Base-by-base conservation (phyloP, 2,113 vertebrate genomes). In the Raja brachyura region DNA sequence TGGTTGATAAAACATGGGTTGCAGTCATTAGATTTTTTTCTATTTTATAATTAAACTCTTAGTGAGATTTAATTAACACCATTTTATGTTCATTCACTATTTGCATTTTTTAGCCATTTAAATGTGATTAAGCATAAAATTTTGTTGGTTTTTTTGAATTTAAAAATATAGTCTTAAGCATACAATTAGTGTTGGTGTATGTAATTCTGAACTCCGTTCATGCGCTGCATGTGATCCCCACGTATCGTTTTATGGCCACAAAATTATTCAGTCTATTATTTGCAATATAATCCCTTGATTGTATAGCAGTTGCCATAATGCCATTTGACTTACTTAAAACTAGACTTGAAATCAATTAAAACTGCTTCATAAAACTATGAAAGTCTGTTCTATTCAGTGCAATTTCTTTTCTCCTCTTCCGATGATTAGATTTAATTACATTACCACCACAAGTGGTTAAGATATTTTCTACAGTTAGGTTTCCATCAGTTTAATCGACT, bases 381-480 rank as follows among this genome's bases (percentile, higher is more conserved):
- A 74, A 74, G 48, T 92, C 33, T 92, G 66, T 92, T 73, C 70
- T 74, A 92, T 74, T 73, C 39, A 25, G 13, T 70, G 48, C 68
- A 74, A 92, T 92, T 92, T 92, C 63, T 92, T 92, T 90, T 92
- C 33, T 33, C 86, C 59, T 90, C 33, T 92, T 74, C 83, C 48
- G 90, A 92, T 92, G 25, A 92, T 73, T 92, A 92, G 90, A 92
- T 39, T 92, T 74, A 92, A 92, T 92, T 92, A 92, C 66, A 54
- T 70, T 73, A 74, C 39, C 90, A 92, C 90, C 90, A 92, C 90
- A 92, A 92, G 90, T 73, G 90, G 90, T 92, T 92, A 74, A 92
- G 90, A 54, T 74, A 92, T 92, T 92, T 92, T 92, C 90, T 92
- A 73, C 66, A 14, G 33, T 74, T 92, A 92, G 73, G 90, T 92